Conservation (phyloP, 2,888 invertebrate species). For the Himalopsyche japonica region DNA sequence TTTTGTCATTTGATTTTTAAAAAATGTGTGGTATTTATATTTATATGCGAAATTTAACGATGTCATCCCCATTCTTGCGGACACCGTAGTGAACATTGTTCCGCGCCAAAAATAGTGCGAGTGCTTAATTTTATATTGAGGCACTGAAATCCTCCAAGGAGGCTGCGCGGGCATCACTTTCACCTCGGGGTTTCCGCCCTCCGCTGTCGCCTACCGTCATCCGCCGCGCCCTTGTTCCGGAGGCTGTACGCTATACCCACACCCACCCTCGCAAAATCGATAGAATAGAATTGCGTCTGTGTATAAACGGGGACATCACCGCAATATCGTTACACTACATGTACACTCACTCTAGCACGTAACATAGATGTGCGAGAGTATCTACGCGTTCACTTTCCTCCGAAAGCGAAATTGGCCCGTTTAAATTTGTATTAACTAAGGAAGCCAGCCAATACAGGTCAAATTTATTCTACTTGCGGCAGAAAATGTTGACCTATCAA, state of each 20-base stretch:
- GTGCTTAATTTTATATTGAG: not conserved
- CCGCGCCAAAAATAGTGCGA: not conserved
- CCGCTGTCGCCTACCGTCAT: not conserved
- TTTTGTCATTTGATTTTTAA: no score
- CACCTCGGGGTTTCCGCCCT: not conserved
- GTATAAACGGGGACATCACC: not conserved
- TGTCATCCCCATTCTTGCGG: no score
- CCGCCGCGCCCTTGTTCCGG: constrained; percentile 3
- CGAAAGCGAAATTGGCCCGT: not conserved
- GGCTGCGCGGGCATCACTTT: not conserved
- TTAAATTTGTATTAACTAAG: not conserved
- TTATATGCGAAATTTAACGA: no score
- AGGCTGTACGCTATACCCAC: not conserved
- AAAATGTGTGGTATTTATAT: no score
- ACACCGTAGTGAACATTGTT: not conserved
- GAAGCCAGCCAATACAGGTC: not conserved
- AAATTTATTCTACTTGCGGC: not conserved
- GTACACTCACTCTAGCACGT: not conserved
- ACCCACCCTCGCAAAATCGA: not conserved
- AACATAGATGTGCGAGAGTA: not conserved
- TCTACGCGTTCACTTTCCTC: not conserved
- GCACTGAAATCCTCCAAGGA: not conserved
- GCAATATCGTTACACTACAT: not conserved
- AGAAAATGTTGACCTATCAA: not conserved
- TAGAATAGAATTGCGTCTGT: not conserved